Evolutionary conservation across 2,888 invertebrate genomes (phyloP), one percentile per base, ranked within the genome.

Genomic region (Oscheius sp.): DNA sequence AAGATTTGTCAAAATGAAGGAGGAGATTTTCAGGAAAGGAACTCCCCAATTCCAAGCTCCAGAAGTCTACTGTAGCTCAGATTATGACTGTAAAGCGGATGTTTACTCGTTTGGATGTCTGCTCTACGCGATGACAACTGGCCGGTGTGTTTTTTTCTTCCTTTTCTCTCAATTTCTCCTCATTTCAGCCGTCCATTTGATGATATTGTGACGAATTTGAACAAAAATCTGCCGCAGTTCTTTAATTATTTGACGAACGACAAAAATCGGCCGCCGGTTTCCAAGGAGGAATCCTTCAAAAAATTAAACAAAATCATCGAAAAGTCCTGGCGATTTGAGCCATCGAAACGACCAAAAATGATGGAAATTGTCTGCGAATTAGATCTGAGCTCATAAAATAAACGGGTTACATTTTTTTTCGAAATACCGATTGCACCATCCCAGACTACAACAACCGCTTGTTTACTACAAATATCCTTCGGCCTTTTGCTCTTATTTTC

Each of bases 11-110:
- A 37, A 37, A 37, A 10, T 37, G 37, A 8, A 37, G 37, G 37
- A 37, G 8, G 8, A 37, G 8, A 37, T 10, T 34, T 55, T 55
- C 55, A 55, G 55, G 5, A 55, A 55, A 34, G 42, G 42, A 42
- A 42, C 42, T 33, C 55, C 55, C 8, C 55, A 55, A 34, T 55
- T 55, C 34, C 55, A 55, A 55, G 55, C 55, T 2, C 55, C 55
- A 6, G 55, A 55, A 33, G 34, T 34, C n/a, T 55, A 20, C 6
- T 33, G 15, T 23, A 20, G 25, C 20, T 34, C 33, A 5, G 37
- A 33, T 25, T 55, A 55, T 20, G 55, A 55, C 34, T 20, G 12
- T n/a, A 55, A 55, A n/a, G 55, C 55, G 12, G 55, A 55, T n/a
- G 55, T 55, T 20, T 55, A 17, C 34, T 34, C 34, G 20, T 55